These are phyloP conservation scores for Empidonax alnorum DNA, from an alignment of 2,113 vertebrate genomes.

Conservation along the genomic window DNA sequence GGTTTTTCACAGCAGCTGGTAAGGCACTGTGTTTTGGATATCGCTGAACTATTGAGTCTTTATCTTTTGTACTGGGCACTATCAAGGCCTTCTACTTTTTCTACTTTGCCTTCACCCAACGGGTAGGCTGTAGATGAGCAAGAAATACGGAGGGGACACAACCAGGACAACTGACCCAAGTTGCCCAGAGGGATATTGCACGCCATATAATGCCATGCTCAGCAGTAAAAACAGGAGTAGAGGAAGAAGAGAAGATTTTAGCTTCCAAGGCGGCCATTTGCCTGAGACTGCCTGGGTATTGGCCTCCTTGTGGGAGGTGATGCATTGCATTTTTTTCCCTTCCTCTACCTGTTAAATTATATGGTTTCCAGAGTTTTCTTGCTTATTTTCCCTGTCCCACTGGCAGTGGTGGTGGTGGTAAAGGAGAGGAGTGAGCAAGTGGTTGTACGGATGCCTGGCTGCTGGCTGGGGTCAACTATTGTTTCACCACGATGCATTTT, in stretches of 20 bases:
- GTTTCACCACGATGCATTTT: not conserved
- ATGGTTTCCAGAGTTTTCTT: not conserved
- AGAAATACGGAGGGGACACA: not conserved
- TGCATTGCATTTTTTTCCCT: not conserved
- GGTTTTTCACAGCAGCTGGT: not conserved
- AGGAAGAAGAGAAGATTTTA: not conserved
- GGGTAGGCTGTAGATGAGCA: not conserved
- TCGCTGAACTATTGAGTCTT: not conserved
- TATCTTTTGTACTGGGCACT: not conserved
- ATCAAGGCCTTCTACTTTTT: not conserved
- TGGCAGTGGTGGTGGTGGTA: not conserved
- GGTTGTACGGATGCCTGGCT: not conserved
- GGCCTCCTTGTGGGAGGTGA: not conserved
- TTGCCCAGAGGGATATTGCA: not conserved
- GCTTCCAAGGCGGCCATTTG: not conserved
- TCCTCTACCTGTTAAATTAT: not conserved
- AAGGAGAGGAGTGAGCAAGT: not conserved
- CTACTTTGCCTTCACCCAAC: not conserved
- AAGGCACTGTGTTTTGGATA: not conserved
- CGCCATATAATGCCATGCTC: not conserved
- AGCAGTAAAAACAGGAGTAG: not conserved
- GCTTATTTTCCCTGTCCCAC: not conserved
- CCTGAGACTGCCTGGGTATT: not conserved
- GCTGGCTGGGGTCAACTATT: not conserved
- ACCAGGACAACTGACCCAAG: not conserved